Evolutionary conservation across 2,888 invertebrate genomes (phyloP).

Genomic region (Periphyllus acericola): DNA sequence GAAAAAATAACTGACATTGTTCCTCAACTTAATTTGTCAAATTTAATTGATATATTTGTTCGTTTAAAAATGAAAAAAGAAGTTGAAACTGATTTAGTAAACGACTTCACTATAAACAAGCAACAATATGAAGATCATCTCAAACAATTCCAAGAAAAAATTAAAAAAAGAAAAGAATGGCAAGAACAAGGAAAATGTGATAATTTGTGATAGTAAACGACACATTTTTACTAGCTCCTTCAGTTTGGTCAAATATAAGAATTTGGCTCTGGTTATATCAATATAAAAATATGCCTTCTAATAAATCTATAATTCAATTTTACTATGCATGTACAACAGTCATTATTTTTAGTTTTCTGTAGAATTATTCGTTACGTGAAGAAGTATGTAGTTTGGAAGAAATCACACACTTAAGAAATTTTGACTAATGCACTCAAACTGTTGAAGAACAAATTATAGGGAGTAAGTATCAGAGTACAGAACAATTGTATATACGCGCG

Average conservation of each 20-base stretch:
- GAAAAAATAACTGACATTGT: conserved; percentile 45
- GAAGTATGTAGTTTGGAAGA: conserved; percentile 44
- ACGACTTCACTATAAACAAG: conserved; percentile 39
- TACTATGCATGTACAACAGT: neutral
- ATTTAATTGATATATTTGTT: conserved; percentile 46
- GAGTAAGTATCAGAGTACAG: conserved; percentile 13
- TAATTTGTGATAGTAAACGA: conserved; percentile 45
- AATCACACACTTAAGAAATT: conserved; percentile 18
- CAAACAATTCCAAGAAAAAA: conserved; percentile 51
- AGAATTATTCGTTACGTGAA: conserved; percentile 46
- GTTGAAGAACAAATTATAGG: conserved; percentile 49
- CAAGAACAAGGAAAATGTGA: conserved; percentile 56
- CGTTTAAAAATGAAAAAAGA: conserved; percentile 50
- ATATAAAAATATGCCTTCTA: too few species aligned
- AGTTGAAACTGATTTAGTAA: conserved; percentile 31
- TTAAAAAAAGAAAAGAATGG: conserved; percentile 58
- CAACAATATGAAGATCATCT: conserved; percentile 47
- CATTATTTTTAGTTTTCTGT: neutral
- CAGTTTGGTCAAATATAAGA: too few species aligned
- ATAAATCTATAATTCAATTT: neutral
- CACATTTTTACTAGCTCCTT: too few species aligned
- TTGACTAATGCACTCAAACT: conserved; percentile 48
- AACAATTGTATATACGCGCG: neutral
- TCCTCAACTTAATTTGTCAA: conserved; percentile 32
- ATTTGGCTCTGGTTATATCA: too few species aligned